Conservation (phyloP, 53 echinoderm and acorn worm species). For the Paracentrotus lividus region DNA sequence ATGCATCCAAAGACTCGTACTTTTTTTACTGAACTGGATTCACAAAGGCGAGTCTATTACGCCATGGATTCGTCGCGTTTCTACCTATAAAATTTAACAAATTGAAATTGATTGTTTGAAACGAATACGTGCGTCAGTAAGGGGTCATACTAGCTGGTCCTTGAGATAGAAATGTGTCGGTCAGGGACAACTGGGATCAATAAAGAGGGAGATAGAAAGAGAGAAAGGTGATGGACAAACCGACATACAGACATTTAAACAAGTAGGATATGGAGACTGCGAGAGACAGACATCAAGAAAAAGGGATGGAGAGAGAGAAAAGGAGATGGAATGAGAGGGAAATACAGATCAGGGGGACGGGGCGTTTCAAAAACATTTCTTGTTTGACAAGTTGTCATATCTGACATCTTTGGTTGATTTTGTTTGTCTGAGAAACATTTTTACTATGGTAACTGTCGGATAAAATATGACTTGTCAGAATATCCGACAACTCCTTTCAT, state of each 20-base stretch:
- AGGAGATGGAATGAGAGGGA: background rate
- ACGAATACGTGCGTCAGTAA: constrained; percentile 41
- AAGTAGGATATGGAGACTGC: background rate
- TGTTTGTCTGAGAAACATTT: no score
- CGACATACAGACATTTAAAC: background rate
- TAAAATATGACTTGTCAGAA: no score
- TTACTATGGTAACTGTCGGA: no score
- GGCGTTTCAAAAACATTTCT: no score
- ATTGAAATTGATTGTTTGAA: constrained; percentile 67
- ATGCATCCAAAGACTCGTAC: background rate
- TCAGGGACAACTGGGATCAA: constrained; percentile 21
- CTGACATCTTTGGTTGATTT: no score
- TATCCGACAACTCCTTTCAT: no score
- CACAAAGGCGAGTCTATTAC: background rate
- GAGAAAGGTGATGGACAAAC: background rate
- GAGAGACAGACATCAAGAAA: background rate
- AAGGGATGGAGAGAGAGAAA: background rate
- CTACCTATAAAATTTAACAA: constrained; percentile 31
- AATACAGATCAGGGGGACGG: no score
- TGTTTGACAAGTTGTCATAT: no score
- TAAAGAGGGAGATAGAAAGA: background rate
- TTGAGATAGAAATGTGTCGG: constrained; percentile 45
- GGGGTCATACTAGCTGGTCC: constrained; percentile 8
- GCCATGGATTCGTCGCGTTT: constrained; percentile 14
- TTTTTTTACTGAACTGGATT: background rate